Base-by-base conservation (phyloP, 2,113 vertebrate species). In the Platichthys stellatus region DNA sequence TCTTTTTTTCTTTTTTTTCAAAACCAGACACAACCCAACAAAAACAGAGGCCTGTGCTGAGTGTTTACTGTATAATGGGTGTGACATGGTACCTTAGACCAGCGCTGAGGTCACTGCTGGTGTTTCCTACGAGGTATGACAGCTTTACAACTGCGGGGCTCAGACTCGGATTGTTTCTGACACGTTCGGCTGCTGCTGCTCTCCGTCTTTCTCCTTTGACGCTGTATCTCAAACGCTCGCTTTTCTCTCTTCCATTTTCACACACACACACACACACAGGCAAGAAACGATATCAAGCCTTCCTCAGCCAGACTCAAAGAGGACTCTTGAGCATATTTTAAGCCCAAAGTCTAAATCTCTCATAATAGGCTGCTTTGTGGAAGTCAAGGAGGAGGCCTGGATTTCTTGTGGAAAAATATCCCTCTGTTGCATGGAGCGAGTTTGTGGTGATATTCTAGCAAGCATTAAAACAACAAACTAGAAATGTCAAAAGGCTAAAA, bases 41-140 rank as follows among this genome's bases (percentile, higher is more conserved):
- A 81, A 92, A 88, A 87, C 85, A 88, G 4, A 10, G 65, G 61
- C 78, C 85, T 80, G 66, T 60, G 76, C 23, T 60, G 86, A 90
- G 85, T 86, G 86, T 90, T 90, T 88, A 85, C 81, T 69, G 83
- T 77, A 61, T 81, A 88, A 88, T 79, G 83, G 76, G 83, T 68
- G 82, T 85, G 89, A 90, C 90, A 88, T 78, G 54, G 70, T 74
- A 82, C 81, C 73, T 81, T 71, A 67, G 86, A 69, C 72, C 80
- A 72, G 79, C 81, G 79, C 83, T 80, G 80, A 82, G 86, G 82
- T 86, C 84, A 88, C 43, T 47, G 65, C 70, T 77, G 86, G 84
- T 86, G 86, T 87, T 91, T 88, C 83, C 86, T 89, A 83, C 62
- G 6, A 86, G 71, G 72, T 74, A 40, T 82, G 89, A 89, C 89